Base-by-base conservation (phyloP, 1,140 invertebrate genomes). In the Cardiocondyla obscurior region DNA sequence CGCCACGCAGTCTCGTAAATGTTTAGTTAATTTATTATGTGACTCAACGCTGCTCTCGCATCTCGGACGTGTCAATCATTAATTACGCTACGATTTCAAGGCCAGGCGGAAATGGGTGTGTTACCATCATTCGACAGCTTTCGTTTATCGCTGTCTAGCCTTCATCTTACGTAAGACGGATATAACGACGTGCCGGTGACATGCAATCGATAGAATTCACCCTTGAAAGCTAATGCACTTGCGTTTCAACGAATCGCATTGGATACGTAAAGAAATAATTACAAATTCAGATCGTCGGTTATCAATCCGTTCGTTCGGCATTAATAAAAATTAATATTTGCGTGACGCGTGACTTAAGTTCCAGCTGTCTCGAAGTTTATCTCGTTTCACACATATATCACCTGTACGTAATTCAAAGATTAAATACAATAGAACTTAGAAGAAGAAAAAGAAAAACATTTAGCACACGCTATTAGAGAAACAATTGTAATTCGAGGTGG, bases 121-220 rank as follows among this genome's bases (percentile, higher is more conserved):
- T 67, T 65, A 77, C 19, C 2, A 25, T 55, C 30, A 28, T 84
- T 86, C 82, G 69, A 86, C 74, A 28, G 28, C n/a, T 74, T 36
- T 51, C 73, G 33, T 85, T 85, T 83, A 81, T 60, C 49, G 28
- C 28, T 22, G 12, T 36, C 42, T 77, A 88, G 42, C 85, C 82
- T 86, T 88, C 76, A 28, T 28, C 49, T 86, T 89, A 69, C 57
- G 30, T 89, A 89, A 88, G 14, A 22, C 8, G 67, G 70, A 70
- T 70, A 51, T 42, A 83, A 88, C 14, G n/a, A 25, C 39, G 28
- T 25, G 19, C 8, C 28, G 57, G 12, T 16, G 39, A 76, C 57
- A 22, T 25, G 57, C 33, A 28, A 42, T 77, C 60, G 49, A 67
- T 67, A 39, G 44, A n/a, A 64, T 28, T 36, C 60, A 77, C 60